phyloP scores from a whole-genome alignment of 2,797 vertebrate species.

The Coluber constrictor region DNA sequence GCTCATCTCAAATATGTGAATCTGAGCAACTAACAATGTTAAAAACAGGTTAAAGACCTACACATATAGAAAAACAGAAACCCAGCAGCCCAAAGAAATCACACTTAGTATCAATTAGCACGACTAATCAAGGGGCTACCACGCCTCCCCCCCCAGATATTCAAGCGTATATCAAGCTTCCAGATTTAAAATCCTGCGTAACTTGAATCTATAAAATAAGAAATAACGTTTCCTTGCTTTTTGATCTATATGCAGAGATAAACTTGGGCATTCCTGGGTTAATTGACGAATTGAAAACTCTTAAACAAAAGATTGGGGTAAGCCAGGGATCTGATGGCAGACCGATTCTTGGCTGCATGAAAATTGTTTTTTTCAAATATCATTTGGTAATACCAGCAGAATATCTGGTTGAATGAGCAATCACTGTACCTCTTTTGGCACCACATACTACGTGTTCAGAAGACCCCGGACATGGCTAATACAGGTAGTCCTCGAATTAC shows the following conservation, averaged over 20 bases:
- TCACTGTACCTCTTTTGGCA: background rate
- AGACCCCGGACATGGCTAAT: background rate
- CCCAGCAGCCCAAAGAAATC: background rate
- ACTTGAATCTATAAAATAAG: background rate
- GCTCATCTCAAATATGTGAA: background rate
- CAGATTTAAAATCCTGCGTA: constrained; percentile 40
- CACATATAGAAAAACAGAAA: background rate
- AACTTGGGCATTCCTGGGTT: background rate
- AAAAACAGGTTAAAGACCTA: background rate
- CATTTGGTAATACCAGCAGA: constrained; percentile 9
- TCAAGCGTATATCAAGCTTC: background rate
- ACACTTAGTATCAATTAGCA: background rate
- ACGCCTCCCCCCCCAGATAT: background rate
- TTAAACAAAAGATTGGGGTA: background rate
- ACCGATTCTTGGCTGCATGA: constrained; percentile 16
- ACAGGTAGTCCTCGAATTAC: background rate
- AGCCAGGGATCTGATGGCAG: background rate
- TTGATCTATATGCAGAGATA: background rate
- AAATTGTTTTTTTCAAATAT: background rate
- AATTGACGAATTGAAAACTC: background rate
- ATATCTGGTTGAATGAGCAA: background rate
- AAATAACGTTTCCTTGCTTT: background rate
- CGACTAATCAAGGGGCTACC: background rate
- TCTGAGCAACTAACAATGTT: background rate
- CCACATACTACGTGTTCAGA: background rate